phyloP scores from a whole-genome alignment of 2,113 vertebrate genomes.

The Thryonomys swinderianus region DNA sequence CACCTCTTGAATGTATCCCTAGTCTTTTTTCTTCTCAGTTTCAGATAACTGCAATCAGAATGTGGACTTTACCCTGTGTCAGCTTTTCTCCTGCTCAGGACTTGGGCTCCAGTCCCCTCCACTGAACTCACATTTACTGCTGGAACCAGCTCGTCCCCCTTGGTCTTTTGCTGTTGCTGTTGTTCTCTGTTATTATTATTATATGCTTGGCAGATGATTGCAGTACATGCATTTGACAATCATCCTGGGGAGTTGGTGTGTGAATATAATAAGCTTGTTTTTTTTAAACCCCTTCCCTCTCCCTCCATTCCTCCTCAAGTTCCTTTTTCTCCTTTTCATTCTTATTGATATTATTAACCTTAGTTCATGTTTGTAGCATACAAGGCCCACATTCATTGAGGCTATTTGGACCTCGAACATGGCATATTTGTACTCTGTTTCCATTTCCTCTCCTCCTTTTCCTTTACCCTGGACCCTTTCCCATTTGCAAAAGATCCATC shows the following conservation, averaged over 20 bases:
- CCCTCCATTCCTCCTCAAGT: background rate
- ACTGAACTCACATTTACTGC: background rate
- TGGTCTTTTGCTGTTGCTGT: background rate
- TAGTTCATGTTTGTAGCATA: background rate
- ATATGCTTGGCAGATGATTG: background rate
- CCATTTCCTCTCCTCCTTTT: background rate
- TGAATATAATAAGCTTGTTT: background rate
- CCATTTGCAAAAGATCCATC: background rate
- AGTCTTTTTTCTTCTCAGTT: background rate
- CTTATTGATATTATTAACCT: background rate
- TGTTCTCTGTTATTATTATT: background rate
- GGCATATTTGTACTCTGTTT: background rate
- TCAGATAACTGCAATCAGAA: background rate
- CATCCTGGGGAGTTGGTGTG: background rate
- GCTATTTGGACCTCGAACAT: background rate
- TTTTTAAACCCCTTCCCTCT: background rate
- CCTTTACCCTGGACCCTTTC: background rate
- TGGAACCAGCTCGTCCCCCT: background rate
- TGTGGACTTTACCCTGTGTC: background rate
- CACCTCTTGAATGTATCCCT: background rate
- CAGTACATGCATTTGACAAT: background rate
- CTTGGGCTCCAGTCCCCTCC: background rate
- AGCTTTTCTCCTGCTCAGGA: background rate
- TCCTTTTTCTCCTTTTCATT: background rate
- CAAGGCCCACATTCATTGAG: background rate